phyloP scores from a whole-genome alignment of 2,888 invertebrate species.

The Brenthis daphne region DNA sequence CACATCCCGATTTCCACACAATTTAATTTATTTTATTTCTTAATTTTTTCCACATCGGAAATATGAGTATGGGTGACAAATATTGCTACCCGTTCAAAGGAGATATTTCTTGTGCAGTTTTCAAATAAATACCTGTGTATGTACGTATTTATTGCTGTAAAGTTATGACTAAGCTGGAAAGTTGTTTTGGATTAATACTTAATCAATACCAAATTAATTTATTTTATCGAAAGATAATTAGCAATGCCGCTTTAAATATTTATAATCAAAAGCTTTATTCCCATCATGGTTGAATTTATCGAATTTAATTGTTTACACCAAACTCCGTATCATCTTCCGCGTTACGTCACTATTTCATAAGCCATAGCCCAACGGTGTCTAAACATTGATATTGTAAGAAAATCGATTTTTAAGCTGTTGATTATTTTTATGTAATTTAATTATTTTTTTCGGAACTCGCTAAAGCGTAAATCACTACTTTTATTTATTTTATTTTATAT shows the following conservation, averaged over 20 bases:
- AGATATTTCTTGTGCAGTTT: too few species aligned
- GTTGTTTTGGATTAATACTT: too few species aligned
- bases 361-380: constrained; percentile 9
- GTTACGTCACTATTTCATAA: constrained; percentile 28
- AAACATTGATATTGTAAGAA: constrained; percentile 1
- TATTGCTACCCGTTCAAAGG: too few species aligned
- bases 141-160: too few species aligned
- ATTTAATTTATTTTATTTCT: too few species aligned
- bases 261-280: background rate
- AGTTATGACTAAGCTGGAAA: too few species aligned
- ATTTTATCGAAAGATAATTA: background rate
- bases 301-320: constrained; percentile 21
- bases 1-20: too few species aligned
- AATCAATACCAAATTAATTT: background rate
- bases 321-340: constrained; percentile 22
- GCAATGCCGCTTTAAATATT: too few species aligned
- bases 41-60: too few species aligned
- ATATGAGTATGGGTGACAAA: too few species aligned
- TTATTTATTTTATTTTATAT: background rate
- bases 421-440: constrained; percentile 6
- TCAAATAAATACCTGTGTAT: too few species aligned
- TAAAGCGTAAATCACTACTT: background rate
- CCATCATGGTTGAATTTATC: constrained; percentile 2
- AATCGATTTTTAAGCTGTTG: constrained; percentile 20
- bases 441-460: background rate